phyloP scores from a whole-genome alignment of 2,888 invertebrate species.

The Calameuta filiformis region DNA sequence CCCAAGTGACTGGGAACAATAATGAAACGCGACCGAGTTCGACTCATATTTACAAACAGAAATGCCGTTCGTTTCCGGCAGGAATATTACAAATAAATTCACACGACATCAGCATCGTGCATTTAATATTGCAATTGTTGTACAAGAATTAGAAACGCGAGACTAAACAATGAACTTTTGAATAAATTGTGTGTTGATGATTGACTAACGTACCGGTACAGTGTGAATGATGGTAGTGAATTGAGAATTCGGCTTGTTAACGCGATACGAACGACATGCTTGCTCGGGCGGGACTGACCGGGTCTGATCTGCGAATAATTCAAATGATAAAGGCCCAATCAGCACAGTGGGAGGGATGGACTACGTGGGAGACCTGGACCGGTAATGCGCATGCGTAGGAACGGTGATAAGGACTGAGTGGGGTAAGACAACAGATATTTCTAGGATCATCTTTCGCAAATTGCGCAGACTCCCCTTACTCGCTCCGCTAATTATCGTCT shows the following conservation, averaged over 20 bases:
- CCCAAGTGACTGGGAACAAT: conserved; percentile 2
- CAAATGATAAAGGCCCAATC: not conserved
- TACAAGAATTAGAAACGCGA: not conserved
- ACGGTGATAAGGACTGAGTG: not conserved
- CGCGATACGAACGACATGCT: not conserved
- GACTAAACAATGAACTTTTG: not conserved
- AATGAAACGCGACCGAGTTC: not conserved
- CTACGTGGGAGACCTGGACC: not conserved
- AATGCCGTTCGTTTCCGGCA: not conserved
- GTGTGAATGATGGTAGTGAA: not conserved
- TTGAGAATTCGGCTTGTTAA: not conserved
- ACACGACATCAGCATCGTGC: not conserved
- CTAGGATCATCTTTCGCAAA: not conserved
- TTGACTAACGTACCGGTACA: not conserved
- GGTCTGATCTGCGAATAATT: not conserved
- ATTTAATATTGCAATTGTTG: not conserved
- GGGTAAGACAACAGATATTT: not conserved
- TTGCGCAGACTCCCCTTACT: not conserved
- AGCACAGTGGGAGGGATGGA: not conserved
- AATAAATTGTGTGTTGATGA: not conserved
- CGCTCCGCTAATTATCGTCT: not conserved
- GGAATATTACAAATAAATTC: not conserved
- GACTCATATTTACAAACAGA: not conserved
- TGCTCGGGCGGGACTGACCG: not conserved
- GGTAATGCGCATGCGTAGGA: not conserved